Evolutionary conservation across 1,140 invertebrate genomes (phyloP).

Genomic region (Apis laboriosa): DNA sequence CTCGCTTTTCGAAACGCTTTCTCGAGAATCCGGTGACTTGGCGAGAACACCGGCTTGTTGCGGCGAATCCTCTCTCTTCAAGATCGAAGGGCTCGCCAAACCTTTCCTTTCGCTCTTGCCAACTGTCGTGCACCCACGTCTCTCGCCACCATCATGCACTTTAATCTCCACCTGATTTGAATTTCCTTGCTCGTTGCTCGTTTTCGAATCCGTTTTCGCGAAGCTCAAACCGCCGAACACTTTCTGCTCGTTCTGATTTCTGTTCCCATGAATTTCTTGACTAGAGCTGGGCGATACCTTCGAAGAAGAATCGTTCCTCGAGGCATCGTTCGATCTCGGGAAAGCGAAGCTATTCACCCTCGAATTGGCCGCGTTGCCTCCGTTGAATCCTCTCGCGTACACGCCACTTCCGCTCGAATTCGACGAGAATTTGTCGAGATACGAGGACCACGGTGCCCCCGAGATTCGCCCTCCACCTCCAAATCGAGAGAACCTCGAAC

Average conservation of each 20-base stretch:
- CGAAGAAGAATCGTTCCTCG: conserved; percentile 36
- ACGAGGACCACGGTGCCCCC: conserved; percentile 84
- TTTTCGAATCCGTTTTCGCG: conserved; percentile 25
- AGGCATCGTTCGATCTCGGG: conserved; percentile 51
- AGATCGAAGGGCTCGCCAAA: conserved; percentile 12
- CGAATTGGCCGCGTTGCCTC: conserved; percentile 36
- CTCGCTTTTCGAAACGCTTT: conserved; percentile 40
- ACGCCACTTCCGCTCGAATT: conserved; percentile 44
- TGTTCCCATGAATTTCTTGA: conserved; percentile 49
- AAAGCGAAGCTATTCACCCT: conserved; percentile 70
- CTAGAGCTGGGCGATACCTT: conserved; percentile 50
- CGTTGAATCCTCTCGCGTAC: conserved; percentile 66
- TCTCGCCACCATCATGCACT: conserved; percentile 39
- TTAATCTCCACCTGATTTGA: conserved; percentile 46
- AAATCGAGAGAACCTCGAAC: conserved; percentile 84
- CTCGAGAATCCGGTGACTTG: conserved; percentile 38
- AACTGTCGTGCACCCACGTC: not conserved
- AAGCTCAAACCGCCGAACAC: not conserved
- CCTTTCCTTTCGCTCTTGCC: conserved; percentile 29
- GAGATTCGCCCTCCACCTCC: conserved; percentile 82
- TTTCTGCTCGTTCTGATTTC: conserved; percentile 42
- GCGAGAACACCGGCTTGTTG: conserved; percentile 22
- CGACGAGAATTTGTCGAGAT: conserved; percentile 82
- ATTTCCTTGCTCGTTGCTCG: conserved; percentile 5
- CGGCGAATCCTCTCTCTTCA: conserved; percentile 36